These are phyloP conservation scores for Dasyurus viverrinus DNA, from an alignment of 2,113 vertebrate species.

Conservation along the genomic window DNA sequence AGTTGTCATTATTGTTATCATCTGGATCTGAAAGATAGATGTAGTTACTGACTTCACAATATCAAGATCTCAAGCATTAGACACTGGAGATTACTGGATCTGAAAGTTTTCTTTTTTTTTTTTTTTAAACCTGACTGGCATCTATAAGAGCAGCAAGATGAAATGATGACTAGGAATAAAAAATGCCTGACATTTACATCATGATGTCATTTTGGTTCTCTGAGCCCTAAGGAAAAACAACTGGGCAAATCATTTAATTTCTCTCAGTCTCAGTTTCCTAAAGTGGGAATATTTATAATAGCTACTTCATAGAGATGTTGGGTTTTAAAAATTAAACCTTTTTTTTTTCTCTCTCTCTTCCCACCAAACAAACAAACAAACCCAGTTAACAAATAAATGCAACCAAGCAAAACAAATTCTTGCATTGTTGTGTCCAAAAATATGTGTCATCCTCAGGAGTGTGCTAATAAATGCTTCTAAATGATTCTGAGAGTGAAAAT, in stretches of 20 bases:
- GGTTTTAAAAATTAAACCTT: no score
- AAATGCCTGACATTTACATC: not conserved
- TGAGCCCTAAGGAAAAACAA: not conserved
- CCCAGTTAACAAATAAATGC: not conserved
- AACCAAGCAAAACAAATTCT: not conserved
- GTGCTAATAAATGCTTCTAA: not conserved
- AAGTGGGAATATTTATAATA: not conserved
- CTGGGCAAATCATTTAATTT: not conserved
- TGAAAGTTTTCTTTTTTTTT: not conserved
- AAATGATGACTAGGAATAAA: not conserved
- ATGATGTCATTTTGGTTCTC: not conserved
- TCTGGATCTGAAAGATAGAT: not conserved
- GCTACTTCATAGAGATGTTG: not conserved
- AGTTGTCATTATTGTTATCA: not conserved
- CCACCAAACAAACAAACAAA: not conserved
- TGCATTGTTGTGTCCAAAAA: not conserved
- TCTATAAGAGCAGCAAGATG: not conserved
- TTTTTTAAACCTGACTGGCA: not conserved
- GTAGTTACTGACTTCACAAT: not conserved
- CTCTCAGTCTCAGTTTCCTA: not conserved
- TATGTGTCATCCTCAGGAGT: not conserved
- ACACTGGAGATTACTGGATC: not conserved
- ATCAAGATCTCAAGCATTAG: not conserved
- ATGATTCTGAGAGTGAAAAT: not conserved
- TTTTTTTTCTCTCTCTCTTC: not conserved